phyloP scores from a whole-genome alignment of 2,888 invertebrate species.

The Eristalis pertinax region DNA sequence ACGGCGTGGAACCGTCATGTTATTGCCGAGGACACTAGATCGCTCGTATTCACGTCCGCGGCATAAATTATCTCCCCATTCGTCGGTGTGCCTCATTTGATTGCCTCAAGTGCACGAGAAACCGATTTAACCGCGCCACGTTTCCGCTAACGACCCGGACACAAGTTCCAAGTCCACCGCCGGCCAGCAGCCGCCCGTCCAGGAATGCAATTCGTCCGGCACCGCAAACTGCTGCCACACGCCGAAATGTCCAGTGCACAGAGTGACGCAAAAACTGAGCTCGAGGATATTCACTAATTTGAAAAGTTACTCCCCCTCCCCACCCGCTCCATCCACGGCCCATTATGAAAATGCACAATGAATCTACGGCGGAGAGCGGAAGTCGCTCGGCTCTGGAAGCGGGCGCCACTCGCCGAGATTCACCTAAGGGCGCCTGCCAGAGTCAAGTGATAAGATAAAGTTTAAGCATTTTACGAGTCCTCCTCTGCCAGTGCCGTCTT shows the following conservation, averaged over 20 bases:
- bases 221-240: neutral
- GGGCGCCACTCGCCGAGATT: neutral
- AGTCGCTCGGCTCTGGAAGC: neutral
- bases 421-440: constrained; percentile 29
- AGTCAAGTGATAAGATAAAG: constrained; percentile 38
- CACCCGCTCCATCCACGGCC: neutral
- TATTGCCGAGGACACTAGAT: neutral
- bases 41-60: neutral
- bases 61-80: neutral
- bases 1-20: neutral
- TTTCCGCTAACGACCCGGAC: constrained; percentile 24
- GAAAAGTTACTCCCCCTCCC: neutral
- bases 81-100: neutral
- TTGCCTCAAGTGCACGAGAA: constrained; percentile 10
- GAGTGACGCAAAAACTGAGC: neutral
- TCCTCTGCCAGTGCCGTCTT: constrained; percentile 7
- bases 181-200: constrained; percentile 21
- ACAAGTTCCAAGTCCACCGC: constrained; percentile 8
- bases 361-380: neutral
- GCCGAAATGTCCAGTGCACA: neutral
- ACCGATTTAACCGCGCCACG: constrained; percentile 24
- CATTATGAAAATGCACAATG: constrained; percentile 8
- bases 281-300: neutral
- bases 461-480: constrained; percentile 43
- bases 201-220: constrained; percentile 49